A percentile compares a stretch with the other conserved stretches of the same genome.
Conservation (phyloP, 1,140 invertebrate genomes). For the Drosophila virilis region DNA sequence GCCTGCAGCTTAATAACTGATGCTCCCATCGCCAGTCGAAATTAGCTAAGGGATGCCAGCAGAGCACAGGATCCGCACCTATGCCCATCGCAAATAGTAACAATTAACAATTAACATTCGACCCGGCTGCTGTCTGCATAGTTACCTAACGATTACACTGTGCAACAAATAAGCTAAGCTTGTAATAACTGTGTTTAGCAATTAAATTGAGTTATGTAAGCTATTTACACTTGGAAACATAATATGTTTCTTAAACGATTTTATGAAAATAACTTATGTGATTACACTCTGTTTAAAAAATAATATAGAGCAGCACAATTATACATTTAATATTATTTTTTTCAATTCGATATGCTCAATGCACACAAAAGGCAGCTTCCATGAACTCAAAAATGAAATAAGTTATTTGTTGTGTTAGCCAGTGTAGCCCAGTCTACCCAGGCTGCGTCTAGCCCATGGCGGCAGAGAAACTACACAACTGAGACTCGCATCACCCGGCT, state of each 20-base stretch:
- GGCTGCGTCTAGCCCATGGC: conserved; percentile 38
- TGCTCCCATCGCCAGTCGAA: neutral
- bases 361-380: too few species aligned
- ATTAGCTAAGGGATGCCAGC: conserved; percentile 14
- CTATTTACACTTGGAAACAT: too few species aligned
- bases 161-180: conserved; percentile 10
- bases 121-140: conserved; percentile 33
- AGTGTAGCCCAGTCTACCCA: conserved; percentile 7
- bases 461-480: conserved; percentile 43
- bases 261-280: too few species aligned
- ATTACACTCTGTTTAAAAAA: too few species aligned
- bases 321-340: neutral
- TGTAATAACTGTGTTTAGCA: too few species aligned
- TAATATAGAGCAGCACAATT: neutral
- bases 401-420: neutral
- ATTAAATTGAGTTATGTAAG: too few species aligned
- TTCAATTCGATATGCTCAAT: too few species aligned
- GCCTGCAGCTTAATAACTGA: conserved; percentile 5
- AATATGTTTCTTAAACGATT: too few species aligned
- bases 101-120: conserved; percentile 55
- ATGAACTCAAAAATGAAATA: too few species aligned
- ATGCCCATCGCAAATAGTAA: conserved; percentile 27
- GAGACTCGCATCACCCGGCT: conserved; percentile 40
- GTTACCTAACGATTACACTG: conserved; percentile 50
- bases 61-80: conserved; percentile 12